phyloP scores from a whole-genome alignment of 92 coral and sea anemone genomes.

The Paragorgia papillata region DNA sequence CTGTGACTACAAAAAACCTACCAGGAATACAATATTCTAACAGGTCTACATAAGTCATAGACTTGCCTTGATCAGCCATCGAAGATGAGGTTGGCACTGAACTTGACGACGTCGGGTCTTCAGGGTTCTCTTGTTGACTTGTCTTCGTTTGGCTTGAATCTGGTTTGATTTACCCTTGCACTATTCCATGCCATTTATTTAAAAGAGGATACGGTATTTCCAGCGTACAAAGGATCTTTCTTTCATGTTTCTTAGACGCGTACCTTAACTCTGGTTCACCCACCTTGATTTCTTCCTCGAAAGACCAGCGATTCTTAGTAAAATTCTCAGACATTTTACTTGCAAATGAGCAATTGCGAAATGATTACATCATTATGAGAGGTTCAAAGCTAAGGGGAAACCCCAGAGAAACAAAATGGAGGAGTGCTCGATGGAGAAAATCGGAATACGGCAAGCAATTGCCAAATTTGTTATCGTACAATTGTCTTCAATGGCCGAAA shows the following conservation, averaged over 20 bases:
- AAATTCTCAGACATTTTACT: slow-evolving; percentile 31
- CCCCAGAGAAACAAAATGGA: no score
- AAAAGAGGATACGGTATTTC: slow-evolving; percentile 42
- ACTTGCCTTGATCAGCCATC: slow-evolving; percentile 7
- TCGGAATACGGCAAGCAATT: not conserved
- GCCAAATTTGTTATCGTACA: slow-evolving; percentile 5
- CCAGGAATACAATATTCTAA: slow-evolving; percentile 28
- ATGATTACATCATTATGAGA: no score
- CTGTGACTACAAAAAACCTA: slow-evolving; percentile 20
- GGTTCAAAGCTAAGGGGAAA: no score
- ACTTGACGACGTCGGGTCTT: not conserved
- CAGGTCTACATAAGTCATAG: slow-evolving; percentile 17
- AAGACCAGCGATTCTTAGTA: slow-evolving; percentile 8
- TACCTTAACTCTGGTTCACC: slow-evolving; percentile 37
- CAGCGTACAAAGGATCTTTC: slow-evolving; percentile 40
- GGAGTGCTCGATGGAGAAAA: not conserved
- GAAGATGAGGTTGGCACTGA: not conserved
- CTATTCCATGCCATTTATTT: slow-evolving; percentile 35
- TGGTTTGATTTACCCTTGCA: not conserved
- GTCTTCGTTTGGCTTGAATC: not conserved
- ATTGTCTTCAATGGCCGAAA: not conserved
- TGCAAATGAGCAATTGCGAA: slow-evolving; percentile 31
- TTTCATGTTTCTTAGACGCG: slow-evolving; percentile 28
- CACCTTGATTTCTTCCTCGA: slow-evolving; percentile 30
- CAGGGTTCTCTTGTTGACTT: not conserved